These are phyloP conservation scores for Callionymus lyra DNA, from an alignment of 2,113 vertebrate species.

Conservation along the genomic window DNA sequence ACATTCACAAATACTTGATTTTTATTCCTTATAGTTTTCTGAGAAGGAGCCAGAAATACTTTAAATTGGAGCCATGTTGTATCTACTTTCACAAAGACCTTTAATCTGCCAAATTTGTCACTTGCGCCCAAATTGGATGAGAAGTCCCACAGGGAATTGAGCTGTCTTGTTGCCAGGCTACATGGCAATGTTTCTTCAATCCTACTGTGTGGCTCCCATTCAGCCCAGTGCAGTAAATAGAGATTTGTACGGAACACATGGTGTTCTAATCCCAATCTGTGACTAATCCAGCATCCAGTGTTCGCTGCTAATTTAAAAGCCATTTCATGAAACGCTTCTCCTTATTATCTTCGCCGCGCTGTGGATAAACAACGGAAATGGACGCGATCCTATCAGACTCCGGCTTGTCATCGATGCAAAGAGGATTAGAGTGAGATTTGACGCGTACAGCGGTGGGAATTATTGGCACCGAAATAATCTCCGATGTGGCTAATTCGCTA, in stretches of 20 bases:
- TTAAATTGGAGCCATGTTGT: no score
- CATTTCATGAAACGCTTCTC: constrained; percentile 20
- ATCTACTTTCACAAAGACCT: no score
- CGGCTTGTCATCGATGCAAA: constrained; percentile 20
- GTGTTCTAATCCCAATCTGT: constrained; percentile 44
- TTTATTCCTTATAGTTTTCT: no score
- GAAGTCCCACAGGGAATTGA: no score
- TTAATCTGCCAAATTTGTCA: no score
- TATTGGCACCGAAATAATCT: constrained; percentile 34
- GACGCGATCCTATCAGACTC: constrained; percentile 35
- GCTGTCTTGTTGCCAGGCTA: no score
- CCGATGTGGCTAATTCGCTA: constrained; percentile 39
- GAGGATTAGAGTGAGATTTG: constrained; percentile 45
- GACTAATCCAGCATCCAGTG: constrained; percentile 48
- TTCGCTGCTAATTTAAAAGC: constrained; percentile 34
- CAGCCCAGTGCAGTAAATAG: not conserved
- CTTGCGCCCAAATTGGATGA: no score
- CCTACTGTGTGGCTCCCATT: no score
- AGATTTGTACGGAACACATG: constrained; percentile 25
- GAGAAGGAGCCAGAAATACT: no score
- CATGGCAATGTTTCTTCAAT: no score
- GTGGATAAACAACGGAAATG: constrained; percentile 15
- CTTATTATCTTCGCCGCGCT: constrained; percentile 5
- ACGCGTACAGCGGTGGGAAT: constrained; percentile 25
- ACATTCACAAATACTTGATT: no score